Base-by-base conservation (phyloP, 2,113 vertebrate species). In the Bostrychus sinensis region DNA sequence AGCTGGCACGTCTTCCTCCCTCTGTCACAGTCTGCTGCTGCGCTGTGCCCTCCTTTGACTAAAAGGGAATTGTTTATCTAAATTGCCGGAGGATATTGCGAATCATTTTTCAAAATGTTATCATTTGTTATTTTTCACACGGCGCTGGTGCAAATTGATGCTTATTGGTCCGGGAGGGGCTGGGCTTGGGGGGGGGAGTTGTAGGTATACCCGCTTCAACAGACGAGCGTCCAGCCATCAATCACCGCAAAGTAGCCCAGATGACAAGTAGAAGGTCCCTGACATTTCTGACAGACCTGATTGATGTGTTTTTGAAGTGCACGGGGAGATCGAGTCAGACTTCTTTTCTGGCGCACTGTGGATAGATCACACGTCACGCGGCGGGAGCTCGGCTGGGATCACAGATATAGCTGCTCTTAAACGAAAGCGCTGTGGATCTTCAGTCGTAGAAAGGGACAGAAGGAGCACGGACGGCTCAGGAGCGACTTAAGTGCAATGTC, bases 271-370 rank as follows among this genome's bases (percentile, higher is more conserved):
- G 86, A 89, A 89, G 82, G 80, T 87, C 87, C 68, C 39, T 85
- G 85, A 72, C 88, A 82, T 82, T 82, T 88, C 57, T 88, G 90
- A 91, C 78, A 68, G 75, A 59, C 66, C 77, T 90, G 91, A 92
- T 90, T 88, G 91, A 92, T 91, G 89, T 89, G 86, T 90, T 90
- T 87, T 86, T 86, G 83, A 88, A 87, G 81, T 79, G 66, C 28
- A 20, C 45, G 50, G 60, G 50, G 70, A 76, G 69, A 69, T 38
- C 11, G 62, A 78, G 81, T 81, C 78, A 72, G 75, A 79, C 75
- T 81, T 77, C 57, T 53, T 76, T 86, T 78, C 62, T 85, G 77
- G 78, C 58, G 57, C 14, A 14, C 59, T 74, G 81, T 46, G 62
- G 66, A 77, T 66, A 65, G 72, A 86, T 89, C 73, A 62, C 76